A percentile compares a stretch with the other conserved stretches of the same genome.
Evolutionary conservation across 2,113 vertebrate species (phyloP).

Genomic region (Nanorana parkeri): DNA sequence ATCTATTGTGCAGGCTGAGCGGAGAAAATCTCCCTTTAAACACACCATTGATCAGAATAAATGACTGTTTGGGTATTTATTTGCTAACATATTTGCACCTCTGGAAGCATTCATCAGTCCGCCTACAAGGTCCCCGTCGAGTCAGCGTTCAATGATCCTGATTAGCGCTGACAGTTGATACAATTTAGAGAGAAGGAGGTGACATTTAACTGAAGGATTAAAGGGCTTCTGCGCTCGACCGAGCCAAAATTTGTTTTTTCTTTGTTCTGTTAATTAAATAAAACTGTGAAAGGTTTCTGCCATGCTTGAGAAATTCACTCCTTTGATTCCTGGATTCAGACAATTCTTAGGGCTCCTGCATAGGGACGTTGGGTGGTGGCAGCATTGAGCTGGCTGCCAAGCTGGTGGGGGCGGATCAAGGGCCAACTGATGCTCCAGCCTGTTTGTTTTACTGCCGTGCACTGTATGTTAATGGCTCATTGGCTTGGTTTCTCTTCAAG

Average conservation of each 20-base stretch:
- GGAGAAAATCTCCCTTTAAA: too few species aligned
- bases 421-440: too few species aligned
- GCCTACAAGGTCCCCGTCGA: background rate
- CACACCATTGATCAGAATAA: too few species aligned
- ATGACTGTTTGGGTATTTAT: background rate
- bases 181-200: background rate
- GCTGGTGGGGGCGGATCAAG: too few species aligned
- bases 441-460: too few species aligned
- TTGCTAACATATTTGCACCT: background rate
- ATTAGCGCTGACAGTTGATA: constrained; percentile 16
- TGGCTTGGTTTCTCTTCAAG: too few species aligned
- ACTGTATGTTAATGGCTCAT: too few species aligned
- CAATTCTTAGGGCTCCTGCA: background rate
- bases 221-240: background rate
- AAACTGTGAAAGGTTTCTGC: background rate
- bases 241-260: too few species aligned
- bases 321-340: background rate
- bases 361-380: too few species aligned
- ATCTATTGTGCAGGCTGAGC: too few species aligned
- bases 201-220: background rate
- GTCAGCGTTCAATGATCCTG: background rate
- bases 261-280: constrained; percentile 10
- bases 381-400: too few species aligned
- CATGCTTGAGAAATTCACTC: background rate
- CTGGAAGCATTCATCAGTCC: background rate